Conservation (phyloP, 2,888 invertebrate species). For the Caenorhabditis zanzibari region DNA sequence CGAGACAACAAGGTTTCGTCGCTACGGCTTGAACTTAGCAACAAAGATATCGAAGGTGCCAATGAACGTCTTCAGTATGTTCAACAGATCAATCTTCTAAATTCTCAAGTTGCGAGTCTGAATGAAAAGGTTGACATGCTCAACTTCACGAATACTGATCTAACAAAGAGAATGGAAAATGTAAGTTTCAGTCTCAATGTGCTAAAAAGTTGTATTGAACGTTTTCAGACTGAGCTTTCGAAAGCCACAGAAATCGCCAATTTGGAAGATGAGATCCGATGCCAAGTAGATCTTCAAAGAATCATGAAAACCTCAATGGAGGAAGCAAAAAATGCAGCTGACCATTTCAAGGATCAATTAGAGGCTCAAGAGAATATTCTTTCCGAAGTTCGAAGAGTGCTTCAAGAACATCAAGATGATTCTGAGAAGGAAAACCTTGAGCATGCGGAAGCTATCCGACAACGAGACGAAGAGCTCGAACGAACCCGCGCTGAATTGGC, state of each 20-base stretch:
- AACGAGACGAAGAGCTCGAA: slow-evolving; percentile 62
- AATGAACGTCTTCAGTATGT: slow-evolving; percentile 52
- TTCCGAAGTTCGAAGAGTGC: slow-evolving; percentile 29
- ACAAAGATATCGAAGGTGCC: slow-evolving; percentile 50
- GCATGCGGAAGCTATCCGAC: slow-evolving; percentile 20
- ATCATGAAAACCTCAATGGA: slow-evolving; percentile 48
- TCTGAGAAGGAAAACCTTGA: slow-evolving; percentile 22
- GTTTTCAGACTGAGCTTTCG: slow-evolving; percentile 34
- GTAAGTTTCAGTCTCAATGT: slow-evolving; percentile 1
- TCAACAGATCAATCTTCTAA: slow-evolving; percentile 27
- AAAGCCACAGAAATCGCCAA: slow-evolving; percentile 46
- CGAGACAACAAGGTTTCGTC: slow-evolving; percentile 73
- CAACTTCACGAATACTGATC: slow-evolving; percentile 33
- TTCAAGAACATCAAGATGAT: slow-evolving; percentile 50
- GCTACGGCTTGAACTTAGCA: slow-evolving; percentile 71
- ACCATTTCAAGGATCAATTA: slow-evolving; percentile 48
- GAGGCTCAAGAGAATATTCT: slow-evolving; percentile 51
- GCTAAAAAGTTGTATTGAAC: too few relatives aligned
- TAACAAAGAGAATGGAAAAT: slow-evolving; percentile 37
- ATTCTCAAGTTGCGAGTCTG: slow-evolving; percentile 42
- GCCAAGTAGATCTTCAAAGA: slow-evolving; percentile 30
- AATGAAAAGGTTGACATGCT: slow-evolving; percentile 48
- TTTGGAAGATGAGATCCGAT: slow-evolving; percentile 56
- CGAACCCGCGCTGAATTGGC: slow-evolving; percentile 69
- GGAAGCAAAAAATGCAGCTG: slow-evolving; percentile 53